Base-by-base conservation (phyloP, 2,113 vertebrate species). In the Chloropsis cyanopogon region DNA sequence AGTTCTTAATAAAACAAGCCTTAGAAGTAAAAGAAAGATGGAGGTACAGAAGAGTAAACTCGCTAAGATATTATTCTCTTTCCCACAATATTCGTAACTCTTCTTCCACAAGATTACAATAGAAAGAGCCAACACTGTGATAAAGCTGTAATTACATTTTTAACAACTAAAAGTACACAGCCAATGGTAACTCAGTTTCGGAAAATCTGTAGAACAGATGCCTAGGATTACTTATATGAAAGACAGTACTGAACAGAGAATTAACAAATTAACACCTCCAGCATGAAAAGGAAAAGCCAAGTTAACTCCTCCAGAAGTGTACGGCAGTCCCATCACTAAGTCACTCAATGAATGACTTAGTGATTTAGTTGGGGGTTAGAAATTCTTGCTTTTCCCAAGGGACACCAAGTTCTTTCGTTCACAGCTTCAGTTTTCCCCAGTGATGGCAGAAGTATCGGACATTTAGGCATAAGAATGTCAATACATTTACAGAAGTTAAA, bases 401-500 rank as follows among this genome's bases (percentile, higher is more conserved):
- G 23, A 20, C 47, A 44, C 39, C 28, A 24, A 28, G 20, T 44
- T 60, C 10, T 64, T 64, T 54, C 0, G 0, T 29, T 60, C 71
- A 63, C 37, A 82, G n/a, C 10, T 37, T 25, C 72, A 12, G 22
- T 50, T 16, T 64, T 52, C 63, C 54, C 54, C 75, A 66, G 9
- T 21, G 31, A 14, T 2, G 20, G 35, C 26, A 12, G 0, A 5
- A 76, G 29, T 12, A 77, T 7, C 8, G 0, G 0, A 72, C 25
- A 29, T 11, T 37, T 33, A 65, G 37, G 49, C 9, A 2, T 18
- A 68, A 71, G 29, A 82, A 76, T 11, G 29, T 73, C 42, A 86
- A 14, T 39, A 71, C 12, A 35, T 50, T 39, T 26, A 46, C 8
- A 59, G 16, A 52, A 75, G 64, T 26, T 24, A 59, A 95, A 76